Conservation (phyloP, 2,113 vertebrate species). For the Mustelus asterias region DNA sequence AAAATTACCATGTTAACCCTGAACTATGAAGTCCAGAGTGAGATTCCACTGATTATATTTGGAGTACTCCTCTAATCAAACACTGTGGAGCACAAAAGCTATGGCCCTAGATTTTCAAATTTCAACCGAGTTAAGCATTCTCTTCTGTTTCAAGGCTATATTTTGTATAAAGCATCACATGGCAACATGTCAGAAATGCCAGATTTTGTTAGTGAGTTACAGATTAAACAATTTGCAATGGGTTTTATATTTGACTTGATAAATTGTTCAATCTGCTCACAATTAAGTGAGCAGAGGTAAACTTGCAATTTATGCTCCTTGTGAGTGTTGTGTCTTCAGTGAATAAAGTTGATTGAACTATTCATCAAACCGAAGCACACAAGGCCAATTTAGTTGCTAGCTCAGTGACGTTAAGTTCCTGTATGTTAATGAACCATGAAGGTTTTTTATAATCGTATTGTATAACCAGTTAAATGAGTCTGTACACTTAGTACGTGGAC, state of each 20-base stretch:
- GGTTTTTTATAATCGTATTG: background rate
- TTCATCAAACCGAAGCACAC: slow-evolving; percentile 29
- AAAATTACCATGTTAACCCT: too few relatives aligned
- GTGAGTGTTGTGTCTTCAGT: slow-evolving; percentile 30
- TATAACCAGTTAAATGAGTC: slow-evolving; percentile 20
- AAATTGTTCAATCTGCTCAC: slow-evolving; percentile 21
- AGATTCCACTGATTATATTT: too few relatives aligned
- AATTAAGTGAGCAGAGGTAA: slow-evolving; percentile 26
- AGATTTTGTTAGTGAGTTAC: background rate
- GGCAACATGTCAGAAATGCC: background rate
- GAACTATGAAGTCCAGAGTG: too few relatives aligned
- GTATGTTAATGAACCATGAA: background rate
- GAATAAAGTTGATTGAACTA: slow-evolving; percentile 28
- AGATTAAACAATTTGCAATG: background rate
- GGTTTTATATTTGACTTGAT: slow-evolving; percentile 25
- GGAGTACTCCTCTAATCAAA: too few relatives aligned
- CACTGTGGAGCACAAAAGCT: too few relatives aligned
- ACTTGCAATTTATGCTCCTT: slow-evolving; percentile 15
- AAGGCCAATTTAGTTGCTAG: slow-evolving; percentile 5
- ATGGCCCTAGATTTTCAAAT: background rate
- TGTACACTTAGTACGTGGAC: background rate
- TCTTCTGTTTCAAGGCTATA: background rate
- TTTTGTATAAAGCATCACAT: background rate
- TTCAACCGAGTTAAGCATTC: background rate
- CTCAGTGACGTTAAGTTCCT: background rate